Conservation (phyloP, 2,888 invertebrate genomes). For the Polydrusus pterygomalis region DNA sequence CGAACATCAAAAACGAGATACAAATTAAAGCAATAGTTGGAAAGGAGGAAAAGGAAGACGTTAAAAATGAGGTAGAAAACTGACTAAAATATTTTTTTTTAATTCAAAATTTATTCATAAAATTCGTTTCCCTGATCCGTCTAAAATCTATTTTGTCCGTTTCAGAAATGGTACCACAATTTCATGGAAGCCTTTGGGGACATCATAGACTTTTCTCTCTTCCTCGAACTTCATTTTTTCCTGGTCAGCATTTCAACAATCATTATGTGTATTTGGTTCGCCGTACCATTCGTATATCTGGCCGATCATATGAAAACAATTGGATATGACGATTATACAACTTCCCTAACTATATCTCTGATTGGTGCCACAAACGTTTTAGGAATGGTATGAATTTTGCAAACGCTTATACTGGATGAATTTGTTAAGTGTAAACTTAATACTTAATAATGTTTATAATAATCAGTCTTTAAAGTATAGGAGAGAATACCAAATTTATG, state of each 20-base stretch:
- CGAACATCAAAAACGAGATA: conserved; percentile 91
- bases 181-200: conserved; percentile 79
- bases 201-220: conserved; percentile 68
- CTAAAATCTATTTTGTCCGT: conserved; percentile 57
- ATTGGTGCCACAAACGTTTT: conserved; percentile 94
- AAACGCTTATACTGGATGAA: background rate
- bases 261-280: conserved; percentile 93
- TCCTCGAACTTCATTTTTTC: conserved; percentile 80
- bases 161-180: conserved; percentile 84
- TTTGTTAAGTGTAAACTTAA: too few species aligned
- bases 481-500: too few species aligned
- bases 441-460: too few species aligned
- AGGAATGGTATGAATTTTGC: conserved; percentile 80
- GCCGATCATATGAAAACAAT: conserved; percentile 85
- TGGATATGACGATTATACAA: conserved; percentile 82
- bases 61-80: conserved; percentile 36
- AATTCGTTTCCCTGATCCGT: background rate
- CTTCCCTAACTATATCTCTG: conserved; percentile 86
- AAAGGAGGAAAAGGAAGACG: conserved; percentile 78
- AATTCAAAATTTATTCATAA: too few species aligned
- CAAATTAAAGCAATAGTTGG: conserved; percentile 3
- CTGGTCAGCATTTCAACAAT: conserved; percentile 90
- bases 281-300: conserved; percentile 95
- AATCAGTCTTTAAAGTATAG: too few species aligned
- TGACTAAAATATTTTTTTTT: background rate